Conservation (phyloP, 2,888 invertebrate genomes). For the Epirrita christyi region DNA sequence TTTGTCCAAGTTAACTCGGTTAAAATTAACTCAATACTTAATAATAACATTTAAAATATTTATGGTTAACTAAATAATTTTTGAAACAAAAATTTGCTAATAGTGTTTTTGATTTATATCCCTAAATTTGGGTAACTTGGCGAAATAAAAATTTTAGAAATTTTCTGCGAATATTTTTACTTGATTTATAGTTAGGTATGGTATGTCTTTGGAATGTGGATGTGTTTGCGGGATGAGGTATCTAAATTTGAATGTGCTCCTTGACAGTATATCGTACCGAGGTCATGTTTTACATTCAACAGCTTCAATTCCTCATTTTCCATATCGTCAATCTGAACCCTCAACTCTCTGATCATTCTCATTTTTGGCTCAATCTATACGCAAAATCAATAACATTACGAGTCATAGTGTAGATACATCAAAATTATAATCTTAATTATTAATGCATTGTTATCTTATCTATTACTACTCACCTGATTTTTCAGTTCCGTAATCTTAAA, state of each 20-base stretch:
- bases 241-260: slow-evolving; percentile 20
- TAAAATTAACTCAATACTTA: too few relatives aligned
- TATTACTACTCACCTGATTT: slow-evolving; percentile 81
- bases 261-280: slow-evolving; percentile 64
- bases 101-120: too few relatives aligned
- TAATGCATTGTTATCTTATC: slow-evolving; percentile 1
- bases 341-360: slow-evolving; percentile 91
- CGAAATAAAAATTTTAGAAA: too few relatives aligned
- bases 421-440: neutral
- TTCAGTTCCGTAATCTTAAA: slow-evolving; percentile 95
- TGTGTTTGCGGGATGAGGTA: slow-evolving; percentile 16
- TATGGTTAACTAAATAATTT: too few relatives aligned
- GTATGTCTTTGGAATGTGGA: neutral
- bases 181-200: neutral
- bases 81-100: too few relatives aligned
- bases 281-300: slow-evolving; percentile 75
- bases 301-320: slow-evolving; percentile 91
- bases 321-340: slow-evolving; percentile 93
- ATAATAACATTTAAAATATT: too few relatives aligned
- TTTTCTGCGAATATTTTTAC: neutral
- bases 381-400: slow-evolving; percentile 20
- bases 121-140: too few relatives aligned
- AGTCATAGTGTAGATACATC: neutral
- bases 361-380: slow-evolving; percentile 93
- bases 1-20: too few relatives aligned